These are phyloP conservation scores for Rhinopomastus cyanomelas DNA, from an alignment of 2,113 vertebrate species.

Conservation along the genomic window DNA sequence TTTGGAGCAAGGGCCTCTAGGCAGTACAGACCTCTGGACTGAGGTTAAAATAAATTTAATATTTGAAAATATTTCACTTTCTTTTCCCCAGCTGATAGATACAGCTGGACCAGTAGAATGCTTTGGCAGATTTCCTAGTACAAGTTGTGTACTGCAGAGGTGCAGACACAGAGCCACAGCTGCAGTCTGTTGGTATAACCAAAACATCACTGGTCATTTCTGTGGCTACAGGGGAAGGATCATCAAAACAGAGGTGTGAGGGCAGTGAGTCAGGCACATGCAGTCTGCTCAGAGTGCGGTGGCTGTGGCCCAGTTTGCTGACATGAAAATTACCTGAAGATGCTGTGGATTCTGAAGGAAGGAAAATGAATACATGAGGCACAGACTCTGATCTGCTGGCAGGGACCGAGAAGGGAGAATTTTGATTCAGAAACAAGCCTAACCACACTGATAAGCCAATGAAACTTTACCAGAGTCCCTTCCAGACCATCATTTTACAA, in stretches of 20 bases:
- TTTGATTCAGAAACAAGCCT: not conserved
- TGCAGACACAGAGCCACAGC: not conserved
- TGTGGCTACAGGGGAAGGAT: not conserved
- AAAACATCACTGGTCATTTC: not conserved
- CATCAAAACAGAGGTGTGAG: not conserved
- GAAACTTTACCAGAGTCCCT: not conserved
- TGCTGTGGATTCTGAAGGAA: not conserved
- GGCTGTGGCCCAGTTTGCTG: not conserved
- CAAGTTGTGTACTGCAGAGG: not conserved
- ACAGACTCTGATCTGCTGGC: not conserved
- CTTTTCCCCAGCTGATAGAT: not conserved
- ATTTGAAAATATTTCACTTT: not conserved
- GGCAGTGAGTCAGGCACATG: not conserved
- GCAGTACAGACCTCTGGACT: not conserved
- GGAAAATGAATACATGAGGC: not conserved
- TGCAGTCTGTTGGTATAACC: not conserved
- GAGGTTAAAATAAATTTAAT: not conserved
- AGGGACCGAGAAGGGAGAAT: not conserved
- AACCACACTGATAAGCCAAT: not conserved
- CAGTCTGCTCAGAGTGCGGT: not conserved
- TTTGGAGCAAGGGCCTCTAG: not conserved
- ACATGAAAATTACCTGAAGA: not conserved
- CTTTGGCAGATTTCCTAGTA: not conserved
- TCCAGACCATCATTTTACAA: not conserved
- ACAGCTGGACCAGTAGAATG: not conserved